Percentiles rank a stretch among this genome's conserved stretches.
Conservation (phyloP, 2,888 invertebrate genomes). For the Ophion obscuratus region DNA sequence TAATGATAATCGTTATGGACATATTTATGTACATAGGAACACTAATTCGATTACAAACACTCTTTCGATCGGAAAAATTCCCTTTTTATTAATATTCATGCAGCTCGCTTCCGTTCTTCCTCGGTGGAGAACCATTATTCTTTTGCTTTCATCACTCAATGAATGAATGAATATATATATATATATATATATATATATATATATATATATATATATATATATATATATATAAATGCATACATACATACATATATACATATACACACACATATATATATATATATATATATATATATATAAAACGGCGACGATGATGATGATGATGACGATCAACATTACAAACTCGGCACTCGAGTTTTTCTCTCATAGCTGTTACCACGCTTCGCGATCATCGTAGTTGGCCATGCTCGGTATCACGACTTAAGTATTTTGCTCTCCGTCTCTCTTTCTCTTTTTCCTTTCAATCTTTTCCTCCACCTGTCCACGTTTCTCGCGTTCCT, state of each 20-base stretch:
- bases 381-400: conserved; percentile 82
- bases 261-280: neutral
- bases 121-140: neutral
- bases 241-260: neutral
- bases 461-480: conserved; percentile 2
- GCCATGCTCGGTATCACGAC: conserved; percentile 81
- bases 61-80: neutral
- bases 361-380: conserved; percentile 82
- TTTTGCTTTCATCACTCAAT: conserved; percentile 21
- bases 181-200: neutral
- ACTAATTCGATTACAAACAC: too few relatives aligned
- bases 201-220: neutral
- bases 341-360: conserved; percentile 31
- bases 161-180: neutral
- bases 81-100: neutral
- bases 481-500: neutral
- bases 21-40: too few relatives aligned
- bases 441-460: conserved; percentile 2
- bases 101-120: neutral
- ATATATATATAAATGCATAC: neutral
- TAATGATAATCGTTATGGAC: too few relatives aligned
- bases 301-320: neutral
- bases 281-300: neutral
- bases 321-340: conserved; percentile 4
- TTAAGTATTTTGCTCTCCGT: conserved; percentile 74